Conservation (phyloP, 2,113 vertebrate species). For the Mastomys natalensis region DNA sequence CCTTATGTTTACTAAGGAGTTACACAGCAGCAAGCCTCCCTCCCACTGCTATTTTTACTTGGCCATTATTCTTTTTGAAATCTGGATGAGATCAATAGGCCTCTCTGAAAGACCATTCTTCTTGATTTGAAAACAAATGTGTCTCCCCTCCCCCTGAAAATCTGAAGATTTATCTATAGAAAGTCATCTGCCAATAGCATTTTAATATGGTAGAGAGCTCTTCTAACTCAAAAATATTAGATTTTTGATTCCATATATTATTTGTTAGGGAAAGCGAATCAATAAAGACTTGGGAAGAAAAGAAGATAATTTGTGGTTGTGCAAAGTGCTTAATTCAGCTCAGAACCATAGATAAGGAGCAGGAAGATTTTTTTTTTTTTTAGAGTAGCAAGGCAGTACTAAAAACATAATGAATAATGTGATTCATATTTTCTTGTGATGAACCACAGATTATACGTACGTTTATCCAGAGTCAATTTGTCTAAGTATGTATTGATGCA, state of each 20-base stretch:
- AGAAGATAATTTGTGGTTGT: conserved; percentile 1
- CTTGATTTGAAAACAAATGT: conserved; percentile 76
- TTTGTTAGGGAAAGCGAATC: conserved; percentile 57
- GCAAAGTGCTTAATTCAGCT: conserved; percentile 19
- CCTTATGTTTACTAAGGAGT: conserved; percentile 68
- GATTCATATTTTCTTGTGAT: neutral
- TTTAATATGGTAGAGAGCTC: conserved; percentile 40
- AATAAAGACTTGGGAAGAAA: neutral
- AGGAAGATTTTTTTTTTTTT: neutral
- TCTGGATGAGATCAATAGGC: conserved; percentile 73
- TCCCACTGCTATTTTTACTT: conserved; percentile 62
- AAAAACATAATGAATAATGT: neutral
- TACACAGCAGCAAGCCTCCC: conserved; percentile 59
- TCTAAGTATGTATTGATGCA: neutral
- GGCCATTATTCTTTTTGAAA: conserved; percentile 70
- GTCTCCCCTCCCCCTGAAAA: conserved; percentile 53
- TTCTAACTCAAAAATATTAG: conserved; percentile 59
- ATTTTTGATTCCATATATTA: conserved; percentile 46
- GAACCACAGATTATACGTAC: neutral
- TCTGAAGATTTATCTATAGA: conserved; percentile 70
- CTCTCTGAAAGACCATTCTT: conserved; percentile 71
- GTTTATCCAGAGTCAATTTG: neutral
- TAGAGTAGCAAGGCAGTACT: neutral
- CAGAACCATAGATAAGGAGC: neutral
- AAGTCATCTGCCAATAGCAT: conserved; percentile 65